Evolutionary conservation across 2,797 vertebrate species (phyloP), one percentile per base, ranked within the genome.

Genomic region (Coregonus suidteri): DNA sequence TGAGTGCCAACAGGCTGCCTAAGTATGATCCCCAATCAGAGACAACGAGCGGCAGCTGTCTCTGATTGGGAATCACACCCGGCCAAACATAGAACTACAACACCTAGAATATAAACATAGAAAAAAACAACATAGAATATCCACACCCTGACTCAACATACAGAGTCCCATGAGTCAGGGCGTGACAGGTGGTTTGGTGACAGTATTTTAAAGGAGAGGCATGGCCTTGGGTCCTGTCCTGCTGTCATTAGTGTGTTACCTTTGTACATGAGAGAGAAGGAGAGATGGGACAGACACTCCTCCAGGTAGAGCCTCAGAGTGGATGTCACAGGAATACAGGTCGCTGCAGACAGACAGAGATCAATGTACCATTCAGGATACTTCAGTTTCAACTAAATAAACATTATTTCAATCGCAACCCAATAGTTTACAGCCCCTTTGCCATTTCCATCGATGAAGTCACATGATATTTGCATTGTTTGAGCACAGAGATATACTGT

Each of bases 271-370:
- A 92, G 83, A 15, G 87, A 89, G 68, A 91, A 90, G 68, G 88
- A 90, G 56, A 91, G 82, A 9, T 87, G 89, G 37, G 79, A 74
- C 13, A 84, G 71, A 1, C 86, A 83, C 3, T 83, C 41, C 65
- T 90, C 81, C 25, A 86, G 90, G 52, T 79, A 37, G 2, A 91
- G 87, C 51, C 88, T 86, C 20, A 90, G 87, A 6, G 89, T 89
- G 0, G 84, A 85, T 72, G 79, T 73, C 34, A 83, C n/a, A 30
- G 81, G 77, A 62, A 82, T 53, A 11, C 41, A 54, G 35, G 66
- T n/a, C 6, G 18, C 66, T 71, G 75, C 52, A 51, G 72, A 71
- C 41, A 74, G 20, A 53, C 59, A 47, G 13, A 64, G 30, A 53
- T 65, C 13, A 56, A 31, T 62, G 35, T 64, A 52, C 53, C 20